Conservation (phyloP, 2,113 vertebrate genomes). For the Plecotus auritus region DNA sequence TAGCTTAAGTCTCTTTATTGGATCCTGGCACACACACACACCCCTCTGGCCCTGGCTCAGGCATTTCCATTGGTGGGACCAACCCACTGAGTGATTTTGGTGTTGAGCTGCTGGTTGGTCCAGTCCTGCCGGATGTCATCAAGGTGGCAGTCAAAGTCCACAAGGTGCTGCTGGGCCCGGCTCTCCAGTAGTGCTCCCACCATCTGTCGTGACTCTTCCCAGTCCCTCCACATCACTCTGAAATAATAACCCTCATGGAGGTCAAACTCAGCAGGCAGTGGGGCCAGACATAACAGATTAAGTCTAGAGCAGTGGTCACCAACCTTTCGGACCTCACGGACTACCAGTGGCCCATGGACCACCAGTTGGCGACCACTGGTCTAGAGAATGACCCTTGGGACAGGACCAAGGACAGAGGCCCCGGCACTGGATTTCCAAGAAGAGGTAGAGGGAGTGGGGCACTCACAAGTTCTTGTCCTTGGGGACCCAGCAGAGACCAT, state of each 20-base stretch:
- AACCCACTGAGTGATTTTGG: constrained; percentile 84
- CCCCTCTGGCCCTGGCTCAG: constrained; percentile 56
- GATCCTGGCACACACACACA: neutral
- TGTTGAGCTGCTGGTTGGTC: constrained; percentile 91
- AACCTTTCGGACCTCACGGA: no score
- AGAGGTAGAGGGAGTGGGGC: neutral
- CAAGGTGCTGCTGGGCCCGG: constrained; percentile 83
- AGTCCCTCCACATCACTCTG: constrained; percentile 93
- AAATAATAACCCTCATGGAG: neutral
- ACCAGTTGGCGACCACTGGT: neutral
- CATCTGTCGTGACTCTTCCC: constrained; percentile 88
- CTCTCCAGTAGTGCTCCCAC: constrained; percentile 84
- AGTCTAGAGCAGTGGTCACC: neutral
- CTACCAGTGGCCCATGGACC: no score
- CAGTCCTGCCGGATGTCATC: constrained; percentile 93
- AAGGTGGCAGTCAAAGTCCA: constrained; percentile 92
- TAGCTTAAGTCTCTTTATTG: constrained; percentile 67
- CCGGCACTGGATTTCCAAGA: neutral
- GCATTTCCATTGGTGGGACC: constrained; percentile 85
- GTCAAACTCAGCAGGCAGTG: neutral
- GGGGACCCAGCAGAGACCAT: constrained; percentile 85
- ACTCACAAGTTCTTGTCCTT: constrained; percentile 94
- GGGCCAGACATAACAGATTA: neutral
- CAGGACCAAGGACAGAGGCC: constrained; percentile 7
- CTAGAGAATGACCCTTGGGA: neutral